Evolutionary conservation across 1,140 invertebrate genomes (phyloP), one percentile per base, ranked within the genome.

Genomic region (Cydia fagiglandana): DNA sequence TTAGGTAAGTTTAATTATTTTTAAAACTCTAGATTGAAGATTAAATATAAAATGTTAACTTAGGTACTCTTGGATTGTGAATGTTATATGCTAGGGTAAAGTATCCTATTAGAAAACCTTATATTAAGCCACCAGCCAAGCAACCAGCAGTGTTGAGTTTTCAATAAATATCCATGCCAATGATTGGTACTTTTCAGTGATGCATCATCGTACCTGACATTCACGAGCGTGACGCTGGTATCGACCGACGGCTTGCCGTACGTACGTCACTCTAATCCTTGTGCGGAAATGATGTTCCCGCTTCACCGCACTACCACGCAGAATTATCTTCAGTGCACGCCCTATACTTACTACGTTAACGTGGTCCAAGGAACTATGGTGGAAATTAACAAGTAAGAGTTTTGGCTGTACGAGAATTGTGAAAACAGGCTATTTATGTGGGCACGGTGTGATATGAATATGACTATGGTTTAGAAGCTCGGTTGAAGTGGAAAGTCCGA

Each of bases 181-280:
- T 34, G 7, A 41, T 15, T 15, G 41, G 10, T 73, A 64, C 3
- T n/a, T 56, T 87, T 13, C 79, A 93, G 91, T 7, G 85, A 90
- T 56, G 77, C 88, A 0, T 85, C 84, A 41, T 81, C 88, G 3
- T 93, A 92, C 73, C 68, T 93, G 4, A 88, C 86, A 15, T 96
- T 94, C 79, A 93, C 93, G 10, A 95, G 94, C 76, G 82, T 96
- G 2, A 95, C 94, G 0, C 70, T 97, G n/a, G 92, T 97, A 28
- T 95, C 95, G 0, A 92, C 94, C 0, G 91, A 95, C 79, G 96
- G 96, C 5, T 77, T 96, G 30, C 95, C 95, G 0, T 95, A 93
- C 68, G 91, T 93, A 10, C 83, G 88, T 9, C 83, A 82, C 78
- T 84, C 75, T 2, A 88, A 85, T 73, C 45, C 68, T 12, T 56